Evolutionary conservation across 2,113 vertebrate genomes (phyloP).

Genomic region (Oplegnathus fasciatus): DNA sequence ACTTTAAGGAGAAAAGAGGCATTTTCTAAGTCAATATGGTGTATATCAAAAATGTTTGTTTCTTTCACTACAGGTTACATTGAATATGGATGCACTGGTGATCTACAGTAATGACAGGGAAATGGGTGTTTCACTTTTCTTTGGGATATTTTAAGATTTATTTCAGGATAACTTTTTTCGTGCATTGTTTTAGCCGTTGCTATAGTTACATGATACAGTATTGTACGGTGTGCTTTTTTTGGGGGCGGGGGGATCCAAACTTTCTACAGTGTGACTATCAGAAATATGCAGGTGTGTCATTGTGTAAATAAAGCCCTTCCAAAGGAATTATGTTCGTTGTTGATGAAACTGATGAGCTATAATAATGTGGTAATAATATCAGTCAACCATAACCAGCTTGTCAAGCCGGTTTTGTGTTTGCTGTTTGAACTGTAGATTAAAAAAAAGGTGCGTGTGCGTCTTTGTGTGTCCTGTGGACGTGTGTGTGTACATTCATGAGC

Average conservation of each 20-base stretch:
- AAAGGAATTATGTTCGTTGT: neutral
- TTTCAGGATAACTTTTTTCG: neutral
- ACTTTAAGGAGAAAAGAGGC: too few species aligned
- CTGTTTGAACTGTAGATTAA: neutral
- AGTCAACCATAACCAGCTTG: neutral
- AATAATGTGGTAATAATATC: fast-evolving
- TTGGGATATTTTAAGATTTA: neutral
- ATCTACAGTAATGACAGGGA: neutral
- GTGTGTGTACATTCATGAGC: neutral
- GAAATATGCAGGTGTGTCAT: neutral
- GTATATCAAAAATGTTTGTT: neutral
- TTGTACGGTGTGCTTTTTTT: too few species aligned
- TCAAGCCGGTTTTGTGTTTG: slow-evolving; percentile 7
- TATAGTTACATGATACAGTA: neutral
- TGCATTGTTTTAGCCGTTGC: neutral
- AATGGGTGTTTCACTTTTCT: neutral
- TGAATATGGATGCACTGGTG: neutral
- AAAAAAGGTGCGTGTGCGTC: neutral
- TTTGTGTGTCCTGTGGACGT: neutral
- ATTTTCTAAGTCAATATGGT: neutral
- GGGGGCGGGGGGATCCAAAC: too few species aligned
- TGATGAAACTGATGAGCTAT: neutral
- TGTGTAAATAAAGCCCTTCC: neutral
- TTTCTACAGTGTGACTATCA: neutral
- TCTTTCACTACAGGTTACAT: neutral